Conservation (phyloP, 1,140 invertebrate species). For the Trichonephila clavata region DNA sequence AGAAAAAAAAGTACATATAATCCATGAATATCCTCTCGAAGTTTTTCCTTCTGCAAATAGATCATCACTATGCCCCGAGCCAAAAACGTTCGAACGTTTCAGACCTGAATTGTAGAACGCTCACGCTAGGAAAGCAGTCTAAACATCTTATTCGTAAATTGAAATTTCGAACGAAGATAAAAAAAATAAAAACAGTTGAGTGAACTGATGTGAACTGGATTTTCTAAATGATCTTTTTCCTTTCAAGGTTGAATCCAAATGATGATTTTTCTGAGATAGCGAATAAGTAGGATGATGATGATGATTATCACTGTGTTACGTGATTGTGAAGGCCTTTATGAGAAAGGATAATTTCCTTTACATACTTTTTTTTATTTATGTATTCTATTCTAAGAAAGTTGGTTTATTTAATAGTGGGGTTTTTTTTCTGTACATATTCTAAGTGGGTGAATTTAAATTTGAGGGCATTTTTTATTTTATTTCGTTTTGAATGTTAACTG, state of each 20-base stretch:
- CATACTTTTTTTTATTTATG: background rate
- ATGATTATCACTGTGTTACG: background rate
- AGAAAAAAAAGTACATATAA: background rate
- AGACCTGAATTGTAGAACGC: constrained; percentile 10
- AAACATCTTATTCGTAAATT: constrained; percentile 12
- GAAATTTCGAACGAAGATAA: background rate
- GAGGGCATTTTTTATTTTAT: background rate
- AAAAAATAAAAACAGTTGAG: constrained; percentile 15
- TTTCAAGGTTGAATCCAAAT: constrained; percentile 24
- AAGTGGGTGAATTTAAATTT: background rate
- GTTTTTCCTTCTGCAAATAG: constrained; percentile 43
- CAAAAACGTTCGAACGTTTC: constrained; percentile 26
- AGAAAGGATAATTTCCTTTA: too few relatives aligned
- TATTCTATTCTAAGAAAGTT: background rate
- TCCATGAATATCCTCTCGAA: background rate
- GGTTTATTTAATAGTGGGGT: background rate
- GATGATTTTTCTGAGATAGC: background rate
- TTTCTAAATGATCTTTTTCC: constrained; percentile 34
- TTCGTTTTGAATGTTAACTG: background rate
- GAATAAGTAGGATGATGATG: background rate
- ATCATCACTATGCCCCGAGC: constrained; percentile 55
- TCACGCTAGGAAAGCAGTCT: constrained; percentile 25
- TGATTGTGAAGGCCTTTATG: background rate
- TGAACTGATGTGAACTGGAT: constrained; percentile 64
- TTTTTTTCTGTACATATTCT: background rate